Evolutionary conservation across 2,113 vertebrate species (phyloP), one percentile per base, ranked within the genome.

Genomic region (Eudorcas thomsonii): DNA sequence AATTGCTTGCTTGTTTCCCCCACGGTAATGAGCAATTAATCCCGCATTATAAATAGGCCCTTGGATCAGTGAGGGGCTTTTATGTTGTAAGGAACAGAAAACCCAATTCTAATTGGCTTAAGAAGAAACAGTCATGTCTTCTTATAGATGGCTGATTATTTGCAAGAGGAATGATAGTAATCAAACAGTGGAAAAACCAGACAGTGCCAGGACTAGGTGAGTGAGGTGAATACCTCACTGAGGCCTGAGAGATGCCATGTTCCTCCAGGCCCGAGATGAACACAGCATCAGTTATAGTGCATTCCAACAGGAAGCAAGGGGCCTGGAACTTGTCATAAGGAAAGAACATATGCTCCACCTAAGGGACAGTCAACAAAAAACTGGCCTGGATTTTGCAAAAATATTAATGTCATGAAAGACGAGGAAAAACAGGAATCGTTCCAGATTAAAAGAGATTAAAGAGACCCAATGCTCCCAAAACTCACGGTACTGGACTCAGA

Each of bases 11-110:
- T 88, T 80, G 28, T 80, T 96, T 94, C 71, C 52, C 60, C 30
- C 43, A 82, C 7, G 6, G 88, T 60, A 85, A 96, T 86, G 8
- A 92, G 91, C 91, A 94, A 89, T 89, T n/a, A 83, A 92, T 60
- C 48, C 60, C 62, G 50, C 67, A 80, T 71, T 45, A 84, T 45
- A 87, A 96, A 88, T 39, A 39, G 33, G 71, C 33, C 26, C 30
- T 43, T 86, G 33, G 82, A 83, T 67, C 80, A 90, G 36, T 52
- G 50, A 78, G 55, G n/a, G 64, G n/a, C 60, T 96, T 90, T 92
- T 59, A 64, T 67, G 8, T 23, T 33, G 5, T 60, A 81, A 77
- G 33, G 45, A 80, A 86, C 33, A 97, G 88, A 97, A 96, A 89
- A 74, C 43, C 14, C 28, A 26, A 45, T 88, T 94, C 50, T 93